Evolutionary conservation across 2,797 vertebrate genomes (phyloP).

Genomic region (Fistularia commersonii): DNA sequence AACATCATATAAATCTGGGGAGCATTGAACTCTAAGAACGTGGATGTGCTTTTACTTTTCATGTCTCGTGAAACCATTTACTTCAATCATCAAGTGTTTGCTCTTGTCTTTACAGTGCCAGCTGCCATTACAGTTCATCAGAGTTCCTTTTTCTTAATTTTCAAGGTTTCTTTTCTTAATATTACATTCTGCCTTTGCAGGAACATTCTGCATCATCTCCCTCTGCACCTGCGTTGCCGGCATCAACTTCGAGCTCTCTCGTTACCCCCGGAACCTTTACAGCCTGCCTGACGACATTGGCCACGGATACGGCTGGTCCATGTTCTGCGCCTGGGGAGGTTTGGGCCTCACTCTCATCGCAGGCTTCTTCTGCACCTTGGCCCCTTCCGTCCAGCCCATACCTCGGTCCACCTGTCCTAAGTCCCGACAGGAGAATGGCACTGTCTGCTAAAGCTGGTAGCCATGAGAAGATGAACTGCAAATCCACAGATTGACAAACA

Average conservation of each 20-base stretch:
- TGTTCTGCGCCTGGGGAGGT: constrained; percentile 99
- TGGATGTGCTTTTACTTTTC: too few species aligned
- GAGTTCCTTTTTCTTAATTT: too few species aligned
- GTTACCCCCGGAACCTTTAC: constrained; percentile 92
- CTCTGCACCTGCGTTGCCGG: constrained; percentile 98
- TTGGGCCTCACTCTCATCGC: constrained; percentile 97
- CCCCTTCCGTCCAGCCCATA: constrained; percentile 94
- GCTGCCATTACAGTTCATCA: too few species aligned
- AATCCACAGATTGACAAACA: constrained; percentile 10
- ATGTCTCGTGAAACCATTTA: too few species aligned
- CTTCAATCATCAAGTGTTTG: too few species aligned
- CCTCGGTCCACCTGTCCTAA: constrained; percentile 96
- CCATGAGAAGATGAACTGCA: constrained; percentile 17
- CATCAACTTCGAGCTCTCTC: constrained; percentile 99
- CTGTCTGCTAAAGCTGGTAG: constrained; percentile 84
- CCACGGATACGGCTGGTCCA: constrained; percentile 98
- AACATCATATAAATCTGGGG: too few species aligned
- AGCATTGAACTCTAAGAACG: too few species aligned
- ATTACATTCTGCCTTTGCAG: constrained; percentile 56
- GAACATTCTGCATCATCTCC: constrained; percentile 99
- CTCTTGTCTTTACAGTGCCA: too few species aligned
- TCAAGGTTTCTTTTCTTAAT: not conserved
- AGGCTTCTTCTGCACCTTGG: constrained; percentile 99
- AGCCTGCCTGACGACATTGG: constrained; percentile 96
- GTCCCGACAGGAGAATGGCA: constrained; percentile 96